A percentile compares a stretch with the other conserved stretches of the same genome.
These are phyloP conservation scores for Bothrops jararaca DNA, from an alignment of 2,113 vertebrate species.

Conservation along the genomic window DNA sequence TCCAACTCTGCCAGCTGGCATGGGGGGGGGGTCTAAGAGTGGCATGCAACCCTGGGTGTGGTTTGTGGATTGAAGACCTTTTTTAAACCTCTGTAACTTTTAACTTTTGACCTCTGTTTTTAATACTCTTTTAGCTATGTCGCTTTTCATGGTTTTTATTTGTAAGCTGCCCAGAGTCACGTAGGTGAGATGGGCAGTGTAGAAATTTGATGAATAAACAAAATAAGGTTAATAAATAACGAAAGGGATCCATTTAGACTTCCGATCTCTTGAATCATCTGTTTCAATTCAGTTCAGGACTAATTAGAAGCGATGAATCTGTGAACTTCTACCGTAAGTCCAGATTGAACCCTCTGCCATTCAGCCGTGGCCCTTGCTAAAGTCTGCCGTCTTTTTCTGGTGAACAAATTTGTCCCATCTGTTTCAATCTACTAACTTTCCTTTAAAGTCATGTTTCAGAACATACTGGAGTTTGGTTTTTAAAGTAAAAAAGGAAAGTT, in stretches of 20 bases:
- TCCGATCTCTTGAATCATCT: background rate
- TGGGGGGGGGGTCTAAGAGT: background rate
- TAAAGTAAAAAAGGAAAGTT: background rate
- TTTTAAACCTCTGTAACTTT: background rate
- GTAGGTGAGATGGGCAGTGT: background rate
- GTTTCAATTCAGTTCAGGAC: background rate
- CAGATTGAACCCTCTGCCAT: background rate
- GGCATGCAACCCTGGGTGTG: background rate
- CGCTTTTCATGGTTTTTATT: background rate
- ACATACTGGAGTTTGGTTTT: background rate
- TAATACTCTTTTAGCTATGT: background rate
- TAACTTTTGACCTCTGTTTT: background rate
- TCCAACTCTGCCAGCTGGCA: background rate
- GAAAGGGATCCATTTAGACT: background rate
- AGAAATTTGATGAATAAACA: background rate
- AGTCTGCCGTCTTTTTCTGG: background rate
- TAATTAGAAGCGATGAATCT: background rate
- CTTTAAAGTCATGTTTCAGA: background rate
- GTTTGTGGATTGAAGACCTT: background rate
- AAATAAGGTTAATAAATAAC: background rate
- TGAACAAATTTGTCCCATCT: background rate
- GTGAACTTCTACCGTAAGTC: background rate
- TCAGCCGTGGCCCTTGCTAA: background rate
- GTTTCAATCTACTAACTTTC: background rate
- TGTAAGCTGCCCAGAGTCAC: background rate